These are phyloP conservation scores for Callopanchax toddi DNA, from an alignment of 2,113 vertebrate species.

Conservation along the genomic window DNA sequence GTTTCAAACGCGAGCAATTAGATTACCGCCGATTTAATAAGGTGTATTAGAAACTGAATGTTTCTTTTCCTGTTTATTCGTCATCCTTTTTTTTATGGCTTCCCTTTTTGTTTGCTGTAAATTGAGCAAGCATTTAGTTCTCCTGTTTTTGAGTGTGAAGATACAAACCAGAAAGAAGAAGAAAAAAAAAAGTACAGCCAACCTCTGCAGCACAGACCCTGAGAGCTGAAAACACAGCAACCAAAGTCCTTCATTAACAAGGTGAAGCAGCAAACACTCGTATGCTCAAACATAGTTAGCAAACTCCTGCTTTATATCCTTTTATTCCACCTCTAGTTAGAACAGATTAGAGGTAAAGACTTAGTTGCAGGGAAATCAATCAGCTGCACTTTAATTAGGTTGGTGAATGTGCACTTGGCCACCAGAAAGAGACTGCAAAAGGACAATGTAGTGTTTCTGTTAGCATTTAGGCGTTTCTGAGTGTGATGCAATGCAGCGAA, in stretches of 20 bases:
- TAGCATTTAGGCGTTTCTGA: slow-evolving; percentile 5
- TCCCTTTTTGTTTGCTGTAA: slow-evolving; percentile 21
- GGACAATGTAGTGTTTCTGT: neutral
- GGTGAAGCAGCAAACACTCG: slow-evolving; percentile 20
- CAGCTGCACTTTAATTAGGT: slow-evolving; percentile 51
- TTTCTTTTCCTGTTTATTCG: slow-evolving; percentile 16
- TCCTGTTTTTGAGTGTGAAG: neutral
- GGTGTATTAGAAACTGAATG: slow-evolving; percentile 33
- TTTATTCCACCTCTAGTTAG: slow-evolving; percentile 37
- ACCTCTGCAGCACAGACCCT: slow-evolving; percentile 28
- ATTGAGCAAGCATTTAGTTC: slow-evolving; percentile 41
- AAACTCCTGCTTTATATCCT: slow-evolving; percentile 26
- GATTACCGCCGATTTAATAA: slow-evolving; percentile 26
- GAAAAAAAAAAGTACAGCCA: slow-evolving; percentile 30
- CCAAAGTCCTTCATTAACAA: slow-evolving; percentile 51
- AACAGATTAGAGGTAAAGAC: slow-evolving; percentile 45
- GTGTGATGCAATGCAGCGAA: neutral
- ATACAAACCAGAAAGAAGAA: slow-evolving; percentile 23
- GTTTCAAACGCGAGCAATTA: slow-evolving; percentile 23
- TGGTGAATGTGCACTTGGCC: slow-evolving; percentile 47
- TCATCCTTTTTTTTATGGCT: neutral
- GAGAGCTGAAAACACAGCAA: slow-evolving; percentile 38
- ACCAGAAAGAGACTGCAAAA: slow-evolving; percentile 23
- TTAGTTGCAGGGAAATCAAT: slow-evolving; percentile 45
- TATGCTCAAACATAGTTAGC: slow-evolving; percentile 10